These are phyloP conservation scores for Nibea albiflora DNA, from an alignment of 2,113 vertebrate species.

Conservation along the genomic window DNA sequence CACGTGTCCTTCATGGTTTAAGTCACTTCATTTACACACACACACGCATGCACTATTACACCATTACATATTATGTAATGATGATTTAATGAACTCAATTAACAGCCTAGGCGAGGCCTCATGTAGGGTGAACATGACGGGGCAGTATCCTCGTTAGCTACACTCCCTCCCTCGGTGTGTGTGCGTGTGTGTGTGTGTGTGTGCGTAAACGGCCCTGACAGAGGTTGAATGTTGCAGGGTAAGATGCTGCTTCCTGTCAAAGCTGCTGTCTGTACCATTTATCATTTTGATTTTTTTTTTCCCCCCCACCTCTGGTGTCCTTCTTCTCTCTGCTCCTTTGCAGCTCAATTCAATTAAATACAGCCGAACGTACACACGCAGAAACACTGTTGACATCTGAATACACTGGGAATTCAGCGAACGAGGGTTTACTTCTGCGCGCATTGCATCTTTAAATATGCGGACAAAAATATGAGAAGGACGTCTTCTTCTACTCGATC, in stretches of 20 bases:
- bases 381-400: background rate
- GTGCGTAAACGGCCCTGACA: constrained; percentile 45
- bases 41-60: background rate
- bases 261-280: constrained; percentile 50
- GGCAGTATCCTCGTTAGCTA: constrained; percentile 41
- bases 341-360: constrained; percentile 35
- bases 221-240: constrained; percentile 56
- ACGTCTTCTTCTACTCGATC: background rate
- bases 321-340: constrained; percentile 30
- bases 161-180: constrained; percentile 11
- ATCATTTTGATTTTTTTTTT: constrained; percentile 40
- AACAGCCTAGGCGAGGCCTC: constrained; percentile 19
- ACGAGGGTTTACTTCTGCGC: background rate
- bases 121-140: constrained; percentile 38
- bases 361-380: background rate
- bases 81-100: constrained; percentile 62
- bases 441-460: constrained; percentile 16
- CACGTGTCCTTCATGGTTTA: background rate
- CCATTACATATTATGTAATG: constrained; percentile 10
- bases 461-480: background rate
- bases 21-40: background rate
- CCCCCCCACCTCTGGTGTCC: constrained; percentile 7
- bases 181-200: constrained; percentile 25
- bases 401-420: background rate
- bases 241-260: constrained; percentile 56